Conservation (phyloP, 2,113 vertebrate genomes). For the Rhynchopsitta pachyrhyncha region DNA sequence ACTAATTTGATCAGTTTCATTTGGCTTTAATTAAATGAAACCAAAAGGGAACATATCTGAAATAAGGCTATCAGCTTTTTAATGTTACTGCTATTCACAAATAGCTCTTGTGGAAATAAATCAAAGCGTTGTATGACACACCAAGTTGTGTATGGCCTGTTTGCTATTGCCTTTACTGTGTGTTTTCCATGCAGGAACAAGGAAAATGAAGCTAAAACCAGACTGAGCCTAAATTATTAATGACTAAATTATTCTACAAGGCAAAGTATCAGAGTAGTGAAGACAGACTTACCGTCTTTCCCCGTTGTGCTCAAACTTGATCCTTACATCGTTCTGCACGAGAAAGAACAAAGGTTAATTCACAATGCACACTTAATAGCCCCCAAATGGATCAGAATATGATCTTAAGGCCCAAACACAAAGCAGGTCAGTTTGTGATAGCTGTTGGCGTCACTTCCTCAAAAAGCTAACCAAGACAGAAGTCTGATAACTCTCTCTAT, state of each 20-base stretch:
- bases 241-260: neutral
- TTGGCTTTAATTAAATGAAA: slow-evolving; percentile 5
- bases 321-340: slow-evolving; percentile 90
- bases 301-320: slow-evolving; percentile 94
- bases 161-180: neutral
- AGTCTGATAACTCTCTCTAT: neutral
- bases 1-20: neutral
- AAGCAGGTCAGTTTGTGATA: neutral
- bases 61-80: neutral
- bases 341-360: slow-evolving; percentile 54
- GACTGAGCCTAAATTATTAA: neutral
- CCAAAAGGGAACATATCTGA: neutral
- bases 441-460: neutral
- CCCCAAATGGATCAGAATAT: fast-evolving
- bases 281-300: slow-evolving; percentile 87
- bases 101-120: neutral
- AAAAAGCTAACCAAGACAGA: neutral
- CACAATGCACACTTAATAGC: neutral
- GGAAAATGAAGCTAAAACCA: neutral
- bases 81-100: neutral
- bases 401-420: neutral
- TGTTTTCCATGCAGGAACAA: neutral
- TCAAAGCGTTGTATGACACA: neutral
- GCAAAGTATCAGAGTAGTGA: neutral
- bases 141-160: neutral